Base-by-base conservation (phyloP, 2,797 vertebrate species). In the Alcedo atthis region DNA sequence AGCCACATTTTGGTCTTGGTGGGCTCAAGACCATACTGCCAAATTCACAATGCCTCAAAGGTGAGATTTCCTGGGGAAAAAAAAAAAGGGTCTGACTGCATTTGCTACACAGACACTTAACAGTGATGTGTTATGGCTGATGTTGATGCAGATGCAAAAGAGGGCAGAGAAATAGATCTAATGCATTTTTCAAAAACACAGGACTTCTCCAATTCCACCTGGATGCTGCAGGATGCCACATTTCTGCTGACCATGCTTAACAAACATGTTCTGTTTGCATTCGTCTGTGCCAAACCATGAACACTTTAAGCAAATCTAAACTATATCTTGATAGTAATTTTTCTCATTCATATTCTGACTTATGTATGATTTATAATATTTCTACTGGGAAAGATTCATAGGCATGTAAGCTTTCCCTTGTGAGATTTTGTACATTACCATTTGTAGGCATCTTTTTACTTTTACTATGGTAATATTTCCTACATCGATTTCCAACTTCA, bases 381-480 rank as follows among this genome's bases (percentile, higher is more conserved):
- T 89, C 81, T 92, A 85, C 82, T 78, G 82, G 85, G 61, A 92
- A 93, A 89, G 79, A 77, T 90, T 95, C 71, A 63, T 25, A 75
- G 68, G 69, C 82, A 94, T 94, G 90, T 22, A 66, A 93, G 83
- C 77, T 73, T 81, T 81, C 78, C 87, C 71, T 77, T 59, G 37
- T 82, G 79, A 95, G 67, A 59, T 81, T 92, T 92, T 78, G 76
- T 43, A 74, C 63, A 89, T 85, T 90, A 88, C 78, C 46, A 32
- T 92, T 95, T 78, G 51, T 71, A 93, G 83, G 59, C 63, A 61
- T 89, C 90, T 93, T 87, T 92, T 90, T 81, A 37, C 49, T 93
- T 90, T 70, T 79, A 81, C 74, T 78, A 51, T n/a, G 77, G 81
- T 62, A 94, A 85, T 96, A 92, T 85, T 97, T 96, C 89, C 74